phyloP scores from a whole-genome alignment of 2,113 vertebrate genomes.

The Labrus mixtus region DNA sequence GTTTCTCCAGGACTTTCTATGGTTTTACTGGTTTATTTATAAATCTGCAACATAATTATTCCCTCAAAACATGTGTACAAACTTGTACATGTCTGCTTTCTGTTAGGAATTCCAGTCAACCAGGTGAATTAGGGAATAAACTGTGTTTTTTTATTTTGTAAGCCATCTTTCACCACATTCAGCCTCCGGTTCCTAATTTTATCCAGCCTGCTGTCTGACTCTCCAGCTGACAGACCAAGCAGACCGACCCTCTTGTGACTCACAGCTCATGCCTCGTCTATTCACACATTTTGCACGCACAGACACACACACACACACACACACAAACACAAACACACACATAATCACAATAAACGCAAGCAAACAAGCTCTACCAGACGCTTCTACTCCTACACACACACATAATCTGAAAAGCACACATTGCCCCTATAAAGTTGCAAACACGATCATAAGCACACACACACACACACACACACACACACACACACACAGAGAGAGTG shows the following conservation, averaged over 20 bases:
- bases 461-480: conserved; percentile 13
- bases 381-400: conserved; percentile 19
- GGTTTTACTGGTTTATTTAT: background rate
- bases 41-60: background rate
- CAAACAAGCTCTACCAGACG: conserved; percentile 21
- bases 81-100: background rate
- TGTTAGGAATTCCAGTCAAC: conserved; percentile 1
- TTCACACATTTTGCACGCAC: conserved; percentile 24
- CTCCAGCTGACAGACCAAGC: conserved; percentile 51
- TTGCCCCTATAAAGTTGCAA: conserved; percentile 8
- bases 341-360: conserved; percentile 19
- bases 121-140: conserved; percentile 39
- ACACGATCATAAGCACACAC: conserved; percentile 19
- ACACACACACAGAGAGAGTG: conserved; percentile 3
- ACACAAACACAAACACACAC: conserved; percentile 5
- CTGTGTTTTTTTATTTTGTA: conserved; percentile 24
- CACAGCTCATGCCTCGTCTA: conserved; percentile 71
- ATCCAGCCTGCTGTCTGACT: conserved; percentile 63
- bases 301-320: conserved; percentile 6
- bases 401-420: conserved; percentile 17
- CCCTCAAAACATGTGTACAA: conserved; percentile 3
- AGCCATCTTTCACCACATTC: conserved; percentile 29
- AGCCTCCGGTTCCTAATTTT: conserved; percentile 61
- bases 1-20: background rate
- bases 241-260: conserved; percentile 73